Percentiles rank a stretch among this genome's conserved stretches.
Evolutionary conservation across 2,113 vertebrate genomes (phyloP).

Genomic region (Onychostoma macrolepis): DNA sequence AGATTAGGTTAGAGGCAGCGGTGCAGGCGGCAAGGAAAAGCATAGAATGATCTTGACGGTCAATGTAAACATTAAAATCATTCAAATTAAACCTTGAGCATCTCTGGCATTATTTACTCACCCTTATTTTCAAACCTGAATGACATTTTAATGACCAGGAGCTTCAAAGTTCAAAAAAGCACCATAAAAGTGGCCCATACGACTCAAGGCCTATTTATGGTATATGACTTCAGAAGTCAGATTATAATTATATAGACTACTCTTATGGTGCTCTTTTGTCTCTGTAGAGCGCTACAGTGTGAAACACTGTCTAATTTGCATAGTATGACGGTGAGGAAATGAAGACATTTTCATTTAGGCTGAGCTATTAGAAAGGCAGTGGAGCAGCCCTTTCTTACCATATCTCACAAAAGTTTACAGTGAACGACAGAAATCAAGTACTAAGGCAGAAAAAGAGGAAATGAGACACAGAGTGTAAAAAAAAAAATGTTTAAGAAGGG

Average conservation of each 20-base stretch:
- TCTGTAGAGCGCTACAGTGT: background rate
- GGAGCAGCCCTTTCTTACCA: background rate
- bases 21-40: constrained; percentile 53
- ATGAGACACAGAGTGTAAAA: constrained; percentile 5
- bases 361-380: background rate
- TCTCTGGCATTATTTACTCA: background rate
- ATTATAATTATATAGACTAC: background rate
- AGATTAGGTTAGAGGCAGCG: constrained; percentile 53
- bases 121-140: background rate
- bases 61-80: constrained; percentile 47
- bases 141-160: background rate
- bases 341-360: background rate
- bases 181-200: background rate
- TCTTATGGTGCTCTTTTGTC: background rate
- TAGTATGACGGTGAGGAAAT: background rate
- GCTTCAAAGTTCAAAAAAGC: background rate
- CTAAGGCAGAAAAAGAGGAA: constrained; percentile 37
- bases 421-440: constrained; percentile 54
- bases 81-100: background rate
- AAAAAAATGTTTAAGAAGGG: constrained; percentile 19
- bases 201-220: background rate
- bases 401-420: constrained; percentile 16
- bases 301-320: background rate
- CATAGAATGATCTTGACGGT: constrained; percentile 54
- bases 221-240: background rate